phyloP scores from a whole-genome alignment of 2,113 vertebrate genomes.

The Thomomys bottae region DNA sequence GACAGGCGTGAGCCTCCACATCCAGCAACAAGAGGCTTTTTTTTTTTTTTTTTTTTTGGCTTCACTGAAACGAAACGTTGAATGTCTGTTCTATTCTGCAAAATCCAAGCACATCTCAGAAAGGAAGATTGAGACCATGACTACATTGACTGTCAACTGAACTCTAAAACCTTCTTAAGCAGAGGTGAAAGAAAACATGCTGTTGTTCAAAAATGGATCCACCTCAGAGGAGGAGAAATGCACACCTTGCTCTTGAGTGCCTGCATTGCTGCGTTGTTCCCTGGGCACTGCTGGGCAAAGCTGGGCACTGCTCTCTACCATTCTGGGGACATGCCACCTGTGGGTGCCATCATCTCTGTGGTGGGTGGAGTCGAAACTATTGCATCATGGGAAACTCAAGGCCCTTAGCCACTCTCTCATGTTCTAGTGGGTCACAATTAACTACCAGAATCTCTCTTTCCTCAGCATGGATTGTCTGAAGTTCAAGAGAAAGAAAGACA shows the following conservation, averaged over 20 bases:
- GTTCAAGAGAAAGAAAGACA: neutral
- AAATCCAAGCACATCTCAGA: conserved; percentile 11
- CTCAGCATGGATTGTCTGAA: neutral
- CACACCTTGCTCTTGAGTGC: accelerated
- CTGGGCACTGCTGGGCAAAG: neutral
- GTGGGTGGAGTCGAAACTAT: neutral
- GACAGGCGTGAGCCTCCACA: too few species aligned
- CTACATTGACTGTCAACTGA: neutral
- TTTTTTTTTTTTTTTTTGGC: neutral
- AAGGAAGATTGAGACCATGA: neutral
- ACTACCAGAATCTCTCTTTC: neutral
- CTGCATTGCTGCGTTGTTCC: neutral
- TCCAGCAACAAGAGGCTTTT: too few species aligned
- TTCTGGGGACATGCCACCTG: neutral
- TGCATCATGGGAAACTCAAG: neutral
- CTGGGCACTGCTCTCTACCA: too few species aligned
- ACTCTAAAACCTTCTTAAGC: neutral
- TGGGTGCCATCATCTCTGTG: neutral
- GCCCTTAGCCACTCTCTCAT: neutral
- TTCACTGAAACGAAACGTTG: neutral
- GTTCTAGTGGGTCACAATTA: neutral
- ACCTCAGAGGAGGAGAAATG: neutral
- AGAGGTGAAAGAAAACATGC: neutral
- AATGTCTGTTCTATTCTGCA: neutral
- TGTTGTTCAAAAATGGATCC: neutral